Base-by-base conservation (phyloP, 2,113 vertebrate species). In the Plotosus lineatus region DNA sequence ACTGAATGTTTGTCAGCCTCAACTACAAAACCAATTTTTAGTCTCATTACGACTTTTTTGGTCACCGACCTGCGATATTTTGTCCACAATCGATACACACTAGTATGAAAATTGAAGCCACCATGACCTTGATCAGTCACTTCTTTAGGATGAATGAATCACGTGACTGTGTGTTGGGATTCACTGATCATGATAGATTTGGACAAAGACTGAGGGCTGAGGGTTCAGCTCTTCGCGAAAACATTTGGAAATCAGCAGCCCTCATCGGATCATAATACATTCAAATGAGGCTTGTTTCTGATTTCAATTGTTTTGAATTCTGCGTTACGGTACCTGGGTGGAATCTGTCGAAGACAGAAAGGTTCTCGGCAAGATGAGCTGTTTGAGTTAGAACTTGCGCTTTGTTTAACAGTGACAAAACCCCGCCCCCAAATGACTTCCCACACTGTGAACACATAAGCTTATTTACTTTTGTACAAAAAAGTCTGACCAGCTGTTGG, bases 211-310 rank as follows among this genome's bases (percentile, higher is more conserved):
- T 69, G 71, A 76, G 53, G 55, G 21, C 48, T 69, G 71, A 76
- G 53, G 55, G 21, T 82, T 74, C 55, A 61, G 79, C 79, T 78
- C 9, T 72, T 58, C 77, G 42, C 75, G 42, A 53, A 84, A 78
- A 53, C 75, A 40, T 15, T 74, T 40, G 56, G 51, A 63, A 74
- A 61, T 50, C 78, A 55, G 21, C 3, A 33, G 4, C n/a, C 5
- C 38, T 48, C 40, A 83, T 78, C 77, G 76, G 65, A 46, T n/a
- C 40, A 42, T 38, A n/a, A 3, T 58, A 28, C 78, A 28, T 55
- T 51, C 55, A 48, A 73, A 85, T 69, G 55, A 75, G 55, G 26
- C 71, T 84, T 60, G 72, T 80, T 55, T 76, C 51, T 38, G 33
- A 12, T 33, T 55, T 28, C 61, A 17, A n/a, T 69, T 38, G 11